phyloP scores from a whole-genome alignment of 2,888 invertebrate genomes.

The Strigamia transsilvanica region DNA sequence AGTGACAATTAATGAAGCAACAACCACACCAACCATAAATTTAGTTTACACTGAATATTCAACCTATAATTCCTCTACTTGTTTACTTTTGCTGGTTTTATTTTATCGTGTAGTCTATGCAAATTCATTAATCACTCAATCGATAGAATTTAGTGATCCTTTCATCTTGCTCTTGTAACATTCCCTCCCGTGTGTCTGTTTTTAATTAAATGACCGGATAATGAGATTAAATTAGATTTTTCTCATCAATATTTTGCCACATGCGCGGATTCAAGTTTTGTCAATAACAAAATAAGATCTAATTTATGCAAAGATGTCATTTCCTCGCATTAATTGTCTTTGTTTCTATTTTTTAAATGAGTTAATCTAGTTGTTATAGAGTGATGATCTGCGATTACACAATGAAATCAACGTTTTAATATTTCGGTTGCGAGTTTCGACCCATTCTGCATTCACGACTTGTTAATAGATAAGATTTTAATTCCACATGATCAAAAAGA shows the following conservation, averaged over 20 bases:
- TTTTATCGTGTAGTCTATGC: background rate
- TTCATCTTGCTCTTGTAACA: slow-evolving; percentile 40
- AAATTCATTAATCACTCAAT: slow-evolving; percentile 47
- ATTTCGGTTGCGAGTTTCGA: too few relatives aligned
- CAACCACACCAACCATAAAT: slow-evolving; percentile 6
- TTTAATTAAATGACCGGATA: slow-evolving; percentile 43
- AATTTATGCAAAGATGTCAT: slow-evolving; percentile 10
- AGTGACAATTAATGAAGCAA: slow-evolving; percentile 13
- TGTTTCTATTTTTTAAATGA: slow-evolving; percentile 4
- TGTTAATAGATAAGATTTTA: too few relatives aligned
- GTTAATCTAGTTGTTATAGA: background rate
- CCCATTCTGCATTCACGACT: too few relatives aligned
- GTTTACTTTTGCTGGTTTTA: background rate
- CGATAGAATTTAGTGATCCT: slow-evolving; percentile 42
- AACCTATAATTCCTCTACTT: background rate
- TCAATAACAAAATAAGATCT: slow-evolving; percentile 28
- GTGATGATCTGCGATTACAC: background rate
- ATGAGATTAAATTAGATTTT: slow-evolving; percentile 48
- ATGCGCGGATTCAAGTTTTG: background rate
- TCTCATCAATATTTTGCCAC: slow-evolving; percentile 37
- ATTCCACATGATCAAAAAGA: too few relatives aligned
- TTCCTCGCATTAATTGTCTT: background rate
- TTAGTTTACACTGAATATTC: background rate
- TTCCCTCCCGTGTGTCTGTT: slow-evolving; percentile 38
- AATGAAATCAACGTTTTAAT: too few relatives aligned